phyloP scores from a whole-genome alignment of 2,888 invertebrate species.

The Gastrophysa polygoni region DNA sequence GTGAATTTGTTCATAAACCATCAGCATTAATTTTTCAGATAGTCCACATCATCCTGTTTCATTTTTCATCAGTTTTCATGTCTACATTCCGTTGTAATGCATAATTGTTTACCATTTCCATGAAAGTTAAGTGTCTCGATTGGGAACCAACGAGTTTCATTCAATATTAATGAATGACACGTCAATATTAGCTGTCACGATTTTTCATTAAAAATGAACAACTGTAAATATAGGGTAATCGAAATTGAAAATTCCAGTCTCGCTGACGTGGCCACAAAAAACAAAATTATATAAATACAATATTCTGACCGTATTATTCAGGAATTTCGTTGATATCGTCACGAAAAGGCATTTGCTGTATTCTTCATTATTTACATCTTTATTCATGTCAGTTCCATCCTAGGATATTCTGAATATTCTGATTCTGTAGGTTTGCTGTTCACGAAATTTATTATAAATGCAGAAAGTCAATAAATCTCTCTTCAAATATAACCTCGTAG shows the following conservation, averaged over 20 bases:
- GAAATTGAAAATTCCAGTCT: constrained; percentile 15
- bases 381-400: too few relatives aligned
- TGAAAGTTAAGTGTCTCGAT: constrained; percentile 11
- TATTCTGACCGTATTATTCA: not conserved
- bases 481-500: too few relatives aligned
- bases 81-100: not conserved
- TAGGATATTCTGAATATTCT: too few relatives aligned
- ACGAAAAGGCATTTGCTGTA: too few relatives aligned
- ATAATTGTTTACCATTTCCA: constrained; percentile 12
- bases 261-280: constrained; percentile 20
- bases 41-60: not conserved
- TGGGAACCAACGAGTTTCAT: constrained; percentile 9
- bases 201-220: constrained; percentile 20
- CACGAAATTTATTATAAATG: too few relatives aligned
- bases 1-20: not conserved
- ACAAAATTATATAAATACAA: not conserved
- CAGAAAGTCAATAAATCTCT: too few relatives aligned
- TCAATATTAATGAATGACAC: constrained; percentile 19
- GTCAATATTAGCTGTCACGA: constrained; percentile 9
- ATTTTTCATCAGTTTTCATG: not conserved
- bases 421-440: too few relatives aligned
- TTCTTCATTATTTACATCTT: too few relatives aligned
- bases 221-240: constrained; percentile 1
- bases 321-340: too few relatives aligned
- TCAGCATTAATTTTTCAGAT: not conserved